A percentile compares a stretch with the other conserved stretches of the same genome.
These are phyloP conservation scores for Oreochromis tanganicae DNA, from an alignment of 2,113 vertebrate species.

Conservation along the genomic window DNA sequence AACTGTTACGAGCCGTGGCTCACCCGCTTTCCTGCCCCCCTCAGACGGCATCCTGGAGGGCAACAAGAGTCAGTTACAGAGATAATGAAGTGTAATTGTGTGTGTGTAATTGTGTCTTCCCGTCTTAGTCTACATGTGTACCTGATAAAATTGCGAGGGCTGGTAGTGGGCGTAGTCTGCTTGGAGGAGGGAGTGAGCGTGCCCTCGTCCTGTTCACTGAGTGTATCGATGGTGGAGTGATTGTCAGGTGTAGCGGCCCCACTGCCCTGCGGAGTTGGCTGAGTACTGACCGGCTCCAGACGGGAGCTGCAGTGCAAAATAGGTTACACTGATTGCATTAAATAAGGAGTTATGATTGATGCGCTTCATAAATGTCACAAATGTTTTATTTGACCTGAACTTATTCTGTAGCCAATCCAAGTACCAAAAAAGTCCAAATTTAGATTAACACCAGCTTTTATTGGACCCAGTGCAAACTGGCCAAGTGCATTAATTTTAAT, in stretches of 20 bases:
- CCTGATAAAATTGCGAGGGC: constrained; percentile 83
- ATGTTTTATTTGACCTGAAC: background rate
- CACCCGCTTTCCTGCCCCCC: constrained; percentile 73
- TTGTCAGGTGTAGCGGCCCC: constrained; percentile 85
- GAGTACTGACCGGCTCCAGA: constrained; percentile 82
- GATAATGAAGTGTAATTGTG: background rate
- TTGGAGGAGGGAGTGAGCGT: constrained; percentile 90
- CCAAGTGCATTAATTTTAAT: background rate
- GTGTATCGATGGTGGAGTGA: constrained; percentile 86
- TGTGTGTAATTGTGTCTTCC: background rate
- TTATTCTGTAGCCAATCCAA: background rate
- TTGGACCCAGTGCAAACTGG: background rate
- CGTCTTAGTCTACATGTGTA: constrained; percentile 14
- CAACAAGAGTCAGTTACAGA: background rate
- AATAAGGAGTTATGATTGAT: background rate
- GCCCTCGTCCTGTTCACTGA: constrained; percentile 95
- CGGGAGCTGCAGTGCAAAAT: constrained; percentile 75
- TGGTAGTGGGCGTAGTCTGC: constrained; percentile 86
- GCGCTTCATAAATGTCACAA: background rate
- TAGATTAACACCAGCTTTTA: background rate
- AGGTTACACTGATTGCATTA: background rate
- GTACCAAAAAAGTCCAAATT: background rate
- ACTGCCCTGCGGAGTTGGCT: constrained; percentile 82
- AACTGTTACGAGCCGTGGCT: constrained; percentile 80
- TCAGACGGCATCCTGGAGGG: constrained; percentile 72